phyloP scores from a whole-genome alignment of 1,140 invertebrate species.

The Parapsyche elsis region DNA sequence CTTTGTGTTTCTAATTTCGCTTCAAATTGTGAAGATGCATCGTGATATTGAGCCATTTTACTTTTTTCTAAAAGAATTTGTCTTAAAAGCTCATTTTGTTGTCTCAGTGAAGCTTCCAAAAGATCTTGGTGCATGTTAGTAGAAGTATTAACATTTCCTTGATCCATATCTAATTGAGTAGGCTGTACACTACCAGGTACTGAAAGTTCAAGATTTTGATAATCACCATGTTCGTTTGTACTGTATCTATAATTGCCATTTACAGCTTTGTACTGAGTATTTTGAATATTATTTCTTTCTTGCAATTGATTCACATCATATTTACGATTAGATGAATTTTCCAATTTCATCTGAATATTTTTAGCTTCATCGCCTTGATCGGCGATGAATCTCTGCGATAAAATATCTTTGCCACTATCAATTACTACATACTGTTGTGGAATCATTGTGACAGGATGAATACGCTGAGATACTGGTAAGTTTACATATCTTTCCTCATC shows the following conservation, averaged over 20 bases:
- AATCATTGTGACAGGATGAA: constrained; percentile 68
- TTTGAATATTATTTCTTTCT: constrained; percentile 61
- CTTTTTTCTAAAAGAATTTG: constrained; percentile 78
- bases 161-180: constrained; percentile 53
- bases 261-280: constrained; percentile 58
- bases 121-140: constrained; percentile 62
- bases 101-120: constrained; percentile 75
- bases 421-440: constrained; percentile 72
- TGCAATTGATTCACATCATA: constrained; percentile 59
- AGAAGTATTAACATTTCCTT: constrained; percentile 36
- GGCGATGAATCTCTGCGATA: constrained; percentile 83
- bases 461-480: constrained; percentile 66
- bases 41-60: constrained; percentile 68
- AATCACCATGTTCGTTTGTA: constrained; percentile 56
- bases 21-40: constrained; percentile 68
- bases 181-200: constrained; percentile 46
- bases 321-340: constrained; percentile 63
- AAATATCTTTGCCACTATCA: constrained; percentile 81
- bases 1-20: constrained; percentile 81
- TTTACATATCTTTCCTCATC: constrained; percentile 73
- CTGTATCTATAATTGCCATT: constrained; percentile 46
- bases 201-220: constrained; percentile 54
- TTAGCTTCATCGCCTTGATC: constrained; percentile 75
- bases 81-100: constrained; percentile 78
- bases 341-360: constrained; percentile 70